Percentiles rank a stretch among this genome's conserved stretches.
These are phyloP conservation scores for Taenioides sp. DNA, from an alignment of 2,797 vertebrate genomes.

Conservation along the genomic window DNA sequence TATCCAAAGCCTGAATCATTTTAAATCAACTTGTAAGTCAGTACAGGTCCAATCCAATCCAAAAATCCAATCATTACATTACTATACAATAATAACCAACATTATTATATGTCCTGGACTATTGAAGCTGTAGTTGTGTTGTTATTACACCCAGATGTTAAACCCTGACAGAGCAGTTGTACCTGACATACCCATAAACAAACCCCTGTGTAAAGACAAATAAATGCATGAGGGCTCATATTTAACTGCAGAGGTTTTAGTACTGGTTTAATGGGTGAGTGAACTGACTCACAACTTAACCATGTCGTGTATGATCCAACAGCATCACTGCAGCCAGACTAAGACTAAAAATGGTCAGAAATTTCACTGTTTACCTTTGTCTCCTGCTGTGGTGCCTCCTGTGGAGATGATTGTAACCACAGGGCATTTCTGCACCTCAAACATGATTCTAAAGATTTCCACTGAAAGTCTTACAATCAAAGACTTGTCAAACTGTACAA, in stretches of 20 bases:
- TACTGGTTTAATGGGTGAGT: background rate
- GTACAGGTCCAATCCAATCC: background rate
- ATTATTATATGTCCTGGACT: background rate
- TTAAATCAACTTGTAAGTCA: too few relatives aligned
- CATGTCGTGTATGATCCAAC: background rate
- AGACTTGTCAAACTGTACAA: background rate
- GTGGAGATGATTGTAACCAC: constrained; percentile 26
- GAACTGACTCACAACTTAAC: background rate
- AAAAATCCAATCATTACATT: background rate
- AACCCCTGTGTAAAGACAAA: background rate
- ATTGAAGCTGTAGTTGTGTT: background rate
- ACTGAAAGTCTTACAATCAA: background rate
- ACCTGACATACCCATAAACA: constrained; percentile 13
- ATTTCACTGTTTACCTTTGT: background rate
- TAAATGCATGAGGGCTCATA: background rate
- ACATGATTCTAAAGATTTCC: constrained; percentile 36
- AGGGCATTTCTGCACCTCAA: constrained; percentile 27
- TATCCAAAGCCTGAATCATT: too few relatives aligned
- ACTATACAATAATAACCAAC: too few relatives aligned
- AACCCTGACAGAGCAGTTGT: constrained; percentile 4
- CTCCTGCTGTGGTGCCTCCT: constrained; percentile 10
- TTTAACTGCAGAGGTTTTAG: constrained; percentile 2
- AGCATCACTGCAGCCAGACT: background rate
- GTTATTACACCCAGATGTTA: constrained; percentile 26
- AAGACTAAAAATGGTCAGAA: constrained; percentile 31